A percentile compares a stretch with the other conserved stretches of the same genome.
Evolutionary conservation across 2,113 vertebrate genomes (phyloP).

Genomic region (Pitta sordida): DNA sequence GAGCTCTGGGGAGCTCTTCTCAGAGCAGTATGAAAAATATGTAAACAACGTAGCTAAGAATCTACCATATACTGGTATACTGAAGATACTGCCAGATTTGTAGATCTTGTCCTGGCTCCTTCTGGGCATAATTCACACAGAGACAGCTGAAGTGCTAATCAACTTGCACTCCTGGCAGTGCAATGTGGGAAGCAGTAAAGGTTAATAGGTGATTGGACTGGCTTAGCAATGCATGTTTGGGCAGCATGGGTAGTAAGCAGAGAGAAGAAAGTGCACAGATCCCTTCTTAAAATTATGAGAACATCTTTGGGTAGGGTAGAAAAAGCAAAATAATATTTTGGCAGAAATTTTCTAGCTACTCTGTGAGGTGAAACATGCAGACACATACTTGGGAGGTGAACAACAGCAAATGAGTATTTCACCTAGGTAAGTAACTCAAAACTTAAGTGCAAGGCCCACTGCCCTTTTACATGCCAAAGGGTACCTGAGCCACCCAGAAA

Average conservation of each 20-base stretch:
- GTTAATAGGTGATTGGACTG: not conserved
- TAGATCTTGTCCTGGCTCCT: not conserved
- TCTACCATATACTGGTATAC: not conserved
- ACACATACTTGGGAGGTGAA: not conserved
- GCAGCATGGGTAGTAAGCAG: not conserved
- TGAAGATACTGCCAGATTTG: not conserved
- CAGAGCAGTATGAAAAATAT: not conserved
- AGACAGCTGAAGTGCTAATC: not conserved
- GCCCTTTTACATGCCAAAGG: not conserved
- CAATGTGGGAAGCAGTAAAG: not conserved
- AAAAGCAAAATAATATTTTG: not conserved
- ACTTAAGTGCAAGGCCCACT: not conserved
- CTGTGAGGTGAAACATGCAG: not conserved
- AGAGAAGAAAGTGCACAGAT: not conserved
- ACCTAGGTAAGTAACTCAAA: not conserved
- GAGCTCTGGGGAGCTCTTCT: not conserved
- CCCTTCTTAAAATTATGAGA: not conserved
- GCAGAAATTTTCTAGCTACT: not conserved
- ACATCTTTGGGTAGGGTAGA: not conserved
- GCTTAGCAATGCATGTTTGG: not conserved
- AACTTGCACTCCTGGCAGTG: not conserved
- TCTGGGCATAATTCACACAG: not conserved
- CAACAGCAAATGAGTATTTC: not conserved
- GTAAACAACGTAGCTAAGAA: not conserved
- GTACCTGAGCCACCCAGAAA: not conserved